Evolutionary conservation across 2,888 invertebrate species (phyloP).

Genomic region (Dermolepida albohirtum): DNA sequence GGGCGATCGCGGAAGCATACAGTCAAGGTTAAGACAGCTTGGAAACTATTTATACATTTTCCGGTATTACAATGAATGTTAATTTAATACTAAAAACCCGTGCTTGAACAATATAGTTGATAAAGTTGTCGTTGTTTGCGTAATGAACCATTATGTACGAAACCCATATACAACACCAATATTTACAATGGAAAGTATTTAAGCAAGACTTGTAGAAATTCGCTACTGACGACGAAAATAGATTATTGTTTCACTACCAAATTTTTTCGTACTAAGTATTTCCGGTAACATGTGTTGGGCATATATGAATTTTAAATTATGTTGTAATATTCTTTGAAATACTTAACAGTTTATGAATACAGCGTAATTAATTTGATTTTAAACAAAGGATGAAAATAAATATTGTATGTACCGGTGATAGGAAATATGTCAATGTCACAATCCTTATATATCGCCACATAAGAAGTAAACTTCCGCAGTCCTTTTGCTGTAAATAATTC

Average conservation of each 20-base stretch:
- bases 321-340: too few species aligned
- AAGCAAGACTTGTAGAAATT: slow-evolving; percentile 18
- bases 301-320: slow-evolving; percentile 1
- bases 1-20: slow-evolving; percentile 52
- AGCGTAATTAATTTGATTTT: not conserved
- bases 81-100: slow-evolving; percentile 31
- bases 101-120: slow-evolving; percentile 20
- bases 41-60: slow-evolving; percentile 49
- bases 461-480: slow-evolving; percentile 46
- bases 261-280: slow-evolving; percentile 42
- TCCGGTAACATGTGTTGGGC: slow-evolving; percentile 25
- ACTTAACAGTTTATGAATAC: not conserved
- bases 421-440: slow-evolving; percentile 60
- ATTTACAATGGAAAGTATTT: slow-evolving; percentile 35
- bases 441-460: slow-evolving; percentile 33
- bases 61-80: slow-evolving; percentile 48
- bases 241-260: slow-evolving; percentile 44
- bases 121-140: slow-evolving; percentile 38
- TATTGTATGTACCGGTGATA: slow-evolving; percentile 11
- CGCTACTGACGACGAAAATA: slow-evolving; percentile 34
- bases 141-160: slow-evolving; percentile 7
- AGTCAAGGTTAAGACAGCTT: slow-evolving; percentile 50
- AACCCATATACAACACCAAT: not conserved
- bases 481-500: slow-evolving; percentile 8
- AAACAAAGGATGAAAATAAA: slow-evolving; percentile 32